Conservation (phyloP, 2,797 vertebrate genomes). For the Bradypodion pumilum region DNA sequence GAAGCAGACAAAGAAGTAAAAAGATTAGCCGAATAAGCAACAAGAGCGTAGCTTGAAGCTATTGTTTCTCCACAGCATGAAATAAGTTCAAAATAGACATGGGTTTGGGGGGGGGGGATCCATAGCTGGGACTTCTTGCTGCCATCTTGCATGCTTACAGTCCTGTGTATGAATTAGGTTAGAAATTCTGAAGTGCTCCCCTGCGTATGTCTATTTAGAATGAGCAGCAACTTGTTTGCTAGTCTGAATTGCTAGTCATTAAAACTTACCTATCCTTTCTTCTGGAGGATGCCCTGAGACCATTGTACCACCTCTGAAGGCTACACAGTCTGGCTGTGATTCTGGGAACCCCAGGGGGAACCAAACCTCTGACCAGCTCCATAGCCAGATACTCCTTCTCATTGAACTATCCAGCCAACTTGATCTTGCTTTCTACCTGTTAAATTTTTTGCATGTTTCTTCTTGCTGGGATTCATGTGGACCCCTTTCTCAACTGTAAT, state of each 20-base stretch:
- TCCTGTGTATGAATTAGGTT: background rate
- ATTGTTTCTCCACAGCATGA: background rate
- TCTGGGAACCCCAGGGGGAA: no score
- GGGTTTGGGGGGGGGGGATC: background rate
- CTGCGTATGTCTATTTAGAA: background rate
- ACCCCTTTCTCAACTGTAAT: background rate
- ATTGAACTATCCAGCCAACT: no score
- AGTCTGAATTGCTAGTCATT: no score
- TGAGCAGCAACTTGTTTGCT: no score
- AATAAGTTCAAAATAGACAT: background rate
- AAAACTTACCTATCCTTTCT: no score
- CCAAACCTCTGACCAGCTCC: no score
- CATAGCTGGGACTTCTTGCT: no score
- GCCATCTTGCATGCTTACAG: background rate
- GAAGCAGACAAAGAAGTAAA: background rate
- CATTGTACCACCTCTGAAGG: no score
- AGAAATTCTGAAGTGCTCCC: background rate
- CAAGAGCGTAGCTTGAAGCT: background rate
- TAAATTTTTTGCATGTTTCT: background rate
- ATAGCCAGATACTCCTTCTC: no score
- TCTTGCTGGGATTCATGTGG: background rate
- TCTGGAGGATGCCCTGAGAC: no score
- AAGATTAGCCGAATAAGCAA: background rate
- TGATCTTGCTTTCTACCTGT: background rate
- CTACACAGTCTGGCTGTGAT: no score